Percentiles rank a stretch among this genome's conserved stretches.
Conservation (phyloP, 2,797 vertebrate genomes). For the Siniperca obscura region DNA sequence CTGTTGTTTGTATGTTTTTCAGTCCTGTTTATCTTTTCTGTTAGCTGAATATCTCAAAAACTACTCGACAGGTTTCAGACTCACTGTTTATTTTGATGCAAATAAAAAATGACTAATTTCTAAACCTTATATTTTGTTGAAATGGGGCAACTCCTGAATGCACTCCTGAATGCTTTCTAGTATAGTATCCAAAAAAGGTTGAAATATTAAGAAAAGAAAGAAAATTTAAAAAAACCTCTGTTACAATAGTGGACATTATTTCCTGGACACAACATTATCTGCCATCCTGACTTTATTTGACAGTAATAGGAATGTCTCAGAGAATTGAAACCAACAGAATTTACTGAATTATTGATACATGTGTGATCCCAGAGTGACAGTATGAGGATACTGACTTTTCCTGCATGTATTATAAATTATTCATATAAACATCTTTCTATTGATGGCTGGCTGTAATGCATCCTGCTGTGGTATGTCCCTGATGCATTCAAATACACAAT, state of each 20-base stretch:
- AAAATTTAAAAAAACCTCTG: too few relatives aligned
- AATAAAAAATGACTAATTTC: background rate
- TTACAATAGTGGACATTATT: slow-evolving; percentile 3
- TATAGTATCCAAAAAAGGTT: background rate
- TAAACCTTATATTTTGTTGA: background rate
- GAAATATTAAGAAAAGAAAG: background rate
- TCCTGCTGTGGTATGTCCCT: slow-evolving; percentile 54
- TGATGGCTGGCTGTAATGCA: slow-evolving; percentile 62
- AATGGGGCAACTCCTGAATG: background rate
- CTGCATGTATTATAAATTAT: slow-evolving; percentile 72
- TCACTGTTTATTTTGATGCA: background rate
- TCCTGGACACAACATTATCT: slow-evolving; percentile 39
- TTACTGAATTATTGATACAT: slow-evolving; percentile 67
- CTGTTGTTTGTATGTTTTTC: background rate
- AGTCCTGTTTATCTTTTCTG: background rate
- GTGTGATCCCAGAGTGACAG: slow-evolving; percentile 58
- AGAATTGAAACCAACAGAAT: slow-evolving; percentile 52
- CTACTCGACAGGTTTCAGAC: background rate
- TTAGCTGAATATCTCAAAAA: background rate
- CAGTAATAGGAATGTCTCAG: slow-evolving; percentile 37
- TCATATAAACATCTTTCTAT: slow-evolving; percentile 63
- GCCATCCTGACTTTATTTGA: slow-evolving; percentile 23
- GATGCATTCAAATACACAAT: slow-evolving; percentile 32
- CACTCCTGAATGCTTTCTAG: background rate
- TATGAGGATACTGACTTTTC: slow-evolving; percentile 48